Percentiles rank a stretch among this genome's conserved stretches.
phyloP scores from a whole-genome alignment of 1,140 invertebrate species.

The Drosophila rufa region DNA sequence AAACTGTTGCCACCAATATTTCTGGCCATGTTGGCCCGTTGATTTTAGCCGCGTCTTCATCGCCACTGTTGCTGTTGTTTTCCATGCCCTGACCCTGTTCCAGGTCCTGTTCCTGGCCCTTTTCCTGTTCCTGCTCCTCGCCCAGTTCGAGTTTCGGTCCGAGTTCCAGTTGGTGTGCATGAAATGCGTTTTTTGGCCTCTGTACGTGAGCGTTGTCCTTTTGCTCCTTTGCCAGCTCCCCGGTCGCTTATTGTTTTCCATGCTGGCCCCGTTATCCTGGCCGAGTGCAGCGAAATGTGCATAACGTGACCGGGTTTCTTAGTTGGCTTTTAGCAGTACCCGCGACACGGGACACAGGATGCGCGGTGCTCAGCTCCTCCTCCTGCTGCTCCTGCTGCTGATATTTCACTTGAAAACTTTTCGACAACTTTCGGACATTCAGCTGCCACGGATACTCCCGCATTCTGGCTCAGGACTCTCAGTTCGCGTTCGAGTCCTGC shows the following conservation, averaged over 20 bases:
- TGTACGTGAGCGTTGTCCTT: conserved; percentile 73
- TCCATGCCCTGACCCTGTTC: conserved; percentile 10
- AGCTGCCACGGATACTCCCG: conserved; percentile 67
- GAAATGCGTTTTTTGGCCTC: conserved; percentile 81
- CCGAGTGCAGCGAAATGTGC: conserved; percentile 77
- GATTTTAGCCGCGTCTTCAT: conserved; percentile 67
- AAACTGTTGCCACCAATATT: conserved; percentile 83
- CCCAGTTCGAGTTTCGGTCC: conserved; percentile 18
- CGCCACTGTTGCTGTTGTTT: conserved; percentile 24
- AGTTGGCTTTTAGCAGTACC: conserved; percentile 67
- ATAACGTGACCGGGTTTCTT: conserved; percentile 82
- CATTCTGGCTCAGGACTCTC: conserved; percentile 2
- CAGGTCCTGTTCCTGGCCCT: conserved; percentile 3
- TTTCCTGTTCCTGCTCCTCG: background rate
- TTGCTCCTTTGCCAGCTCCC: conserved; percentile 15
- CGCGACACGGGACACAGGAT: conserved; percentile 36
- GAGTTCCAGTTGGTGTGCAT: conserved; percentile 50
- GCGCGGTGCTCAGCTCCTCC: conserved; percentile 12
- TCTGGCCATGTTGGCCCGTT: conserved; percentile 69
- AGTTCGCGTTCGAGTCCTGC: conserved; percentile 17
- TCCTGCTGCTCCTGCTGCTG: conserved; percentile 24
- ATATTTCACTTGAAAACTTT: conserved; percentile 79
- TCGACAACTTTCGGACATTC: conserved; percentile 75
- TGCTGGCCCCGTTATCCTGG: conserved; percentile 36
- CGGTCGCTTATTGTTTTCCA: conserved; percentile 27